Evolutionary conservation across 2,113 vertebrate genomes (phyloP), one percentile per base, ranked within the genome.

Genomic region (Tringa solitaria): DNA sequence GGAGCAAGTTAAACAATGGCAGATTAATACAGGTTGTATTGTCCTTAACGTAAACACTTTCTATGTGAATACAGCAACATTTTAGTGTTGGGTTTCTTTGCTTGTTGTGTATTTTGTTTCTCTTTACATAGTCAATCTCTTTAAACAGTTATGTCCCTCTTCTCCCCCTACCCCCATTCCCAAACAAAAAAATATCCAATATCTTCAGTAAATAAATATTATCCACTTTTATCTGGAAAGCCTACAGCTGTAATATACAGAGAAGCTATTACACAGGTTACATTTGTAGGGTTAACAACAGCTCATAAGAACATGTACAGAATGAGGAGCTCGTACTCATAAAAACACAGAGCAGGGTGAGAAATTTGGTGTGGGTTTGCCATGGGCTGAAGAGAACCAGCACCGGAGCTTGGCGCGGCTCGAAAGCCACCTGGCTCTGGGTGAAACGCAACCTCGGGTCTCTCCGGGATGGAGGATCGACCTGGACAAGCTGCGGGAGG

Each of bases 171-270:
- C 35, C 90, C 90, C 89, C 95, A 45, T 91, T 87, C 92, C 93
- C 93, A 86, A 96, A 95, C 90, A 88, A 95, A 97, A 96, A 96
- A 95, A 93, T 95, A 97, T 60, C 93, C 96, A 95, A 41, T 89
- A 88, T 96, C 95, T 96, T 94, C 67, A 95, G 96, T 96, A 97
- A 98, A 97, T 97, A 96, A 97, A 97, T 96, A 97, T 93, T 88
- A 90, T 94, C 96, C 93, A 93, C 74, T 94, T 97, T 97, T 67
- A 86, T 90, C 90, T 92, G 95, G 94, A 96, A 90, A 90, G 94
- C 91, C 96, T 94, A 93, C 68, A 89, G 95, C 85, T 70, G 86
- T 94, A 96, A 95, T 90, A 96, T 92, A 94, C 75, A 96, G 88
- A 97, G 93, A 78, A 76, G 90, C 87, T 88, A 87, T 72, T 65